A percentile compares a stretch with the other conserved stretches of the same genome.
phyloP scores from a whole-genome alignment of 2,797 vertebrate genomes.

The Intellagama lesueurii region DNA sequence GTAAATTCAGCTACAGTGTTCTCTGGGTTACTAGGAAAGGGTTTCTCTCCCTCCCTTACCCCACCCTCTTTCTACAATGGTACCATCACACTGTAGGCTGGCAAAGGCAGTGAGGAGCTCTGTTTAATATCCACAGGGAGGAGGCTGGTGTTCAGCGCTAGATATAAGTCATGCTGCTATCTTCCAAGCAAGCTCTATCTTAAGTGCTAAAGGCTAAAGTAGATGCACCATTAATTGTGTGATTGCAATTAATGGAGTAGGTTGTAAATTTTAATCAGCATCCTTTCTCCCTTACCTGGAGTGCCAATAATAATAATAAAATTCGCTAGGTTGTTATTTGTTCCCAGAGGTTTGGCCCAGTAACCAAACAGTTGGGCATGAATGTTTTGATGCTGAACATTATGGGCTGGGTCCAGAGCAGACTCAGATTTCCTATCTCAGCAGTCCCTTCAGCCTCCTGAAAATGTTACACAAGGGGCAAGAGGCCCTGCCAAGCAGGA shows the following conservation, averaged over 20 bases:
- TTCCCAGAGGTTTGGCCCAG: background rate
- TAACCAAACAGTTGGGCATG: background rate
- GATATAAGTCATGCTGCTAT: background rate
- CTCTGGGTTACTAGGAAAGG: too few relatives aligned
- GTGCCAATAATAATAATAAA: background rate
- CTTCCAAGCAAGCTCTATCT: background rate
- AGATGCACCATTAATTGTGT: background rate
- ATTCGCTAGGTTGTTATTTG: background rate
- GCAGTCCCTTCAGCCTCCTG: background rate
- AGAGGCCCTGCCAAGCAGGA: background rate
- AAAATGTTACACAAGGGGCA: background rate
- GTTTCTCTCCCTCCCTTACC: too few relatives aligned
- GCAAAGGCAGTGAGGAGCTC: background rate
- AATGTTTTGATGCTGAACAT: background rate
- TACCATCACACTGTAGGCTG: background rate
- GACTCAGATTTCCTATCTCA: background rate
- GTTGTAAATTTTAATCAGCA: background rate
- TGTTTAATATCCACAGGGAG: background rate
- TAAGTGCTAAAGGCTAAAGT: background rate
- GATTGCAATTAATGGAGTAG: background rate
- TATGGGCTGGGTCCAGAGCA: background rate
- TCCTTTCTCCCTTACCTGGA: background rate
- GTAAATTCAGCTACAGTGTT: too few relatives aligned
- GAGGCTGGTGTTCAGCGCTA: background rate
- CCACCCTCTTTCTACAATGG: too few relatives aligned